Evolutionary conservation across 2,888 invertebrate species (phyloP).

Genomic region (Caenorhabditis zanzibari): DNA sequence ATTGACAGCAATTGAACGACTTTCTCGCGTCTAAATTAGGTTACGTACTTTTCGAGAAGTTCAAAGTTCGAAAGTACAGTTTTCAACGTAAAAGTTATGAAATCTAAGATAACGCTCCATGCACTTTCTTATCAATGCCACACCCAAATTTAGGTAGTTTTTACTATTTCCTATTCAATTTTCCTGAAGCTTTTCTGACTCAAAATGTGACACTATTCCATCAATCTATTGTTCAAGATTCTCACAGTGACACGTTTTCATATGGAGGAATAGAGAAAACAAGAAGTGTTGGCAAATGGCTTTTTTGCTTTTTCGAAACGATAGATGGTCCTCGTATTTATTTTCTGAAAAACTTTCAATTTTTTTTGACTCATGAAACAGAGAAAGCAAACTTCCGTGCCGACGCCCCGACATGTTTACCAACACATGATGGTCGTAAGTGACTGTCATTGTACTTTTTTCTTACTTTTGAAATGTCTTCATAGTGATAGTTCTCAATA

Average conservation of each 20-base stretch:
- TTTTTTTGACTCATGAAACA: slow-evolving; percentile 38
- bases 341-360: slow-evolving; percentile 14
- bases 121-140: slow-evolving; percentile 21
- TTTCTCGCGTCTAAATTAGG: slow-evolving; percentile 20
- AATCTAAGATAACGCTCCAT: slow-evolving; percentile 12
- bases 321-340: not conserved
- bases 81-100: not conserved
- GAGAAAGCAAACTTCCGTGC: slow-evolving; percentile 40
- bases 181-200: not conserved
- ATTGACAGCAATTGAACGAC: not conserved
- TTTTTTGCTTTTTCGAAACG: not conserved
- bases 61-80: not conserved
- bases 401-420: slow-evolving; percentile 43
- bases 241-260: slow-evolving; percentile 17
- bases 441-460: slow-evolving; percentile 46
- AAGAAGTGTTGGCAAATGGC: not conserved
- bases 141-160: not conserved
- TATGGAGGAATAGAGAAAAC: slow-evolving; percentile 18
- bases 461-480: slow-evolving; percentile 23
- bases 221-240: slow-evolving; percentile 6
- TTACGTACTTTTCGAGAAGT: slow-evolving; percentile 23
- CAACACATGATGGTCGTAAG: slow-evolving; percentile 39
- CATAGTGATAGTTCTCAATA: slow-evolving; percentile 9
- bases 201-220: not conserved
- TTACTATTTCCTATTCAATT: not conserved